A percentile compares a stretch with the other conserved stretches of the same genome.
These are phyloP conservation scores for Heteromurus nitidus DNA, from an alignment of 2,888 invertebrate species.

Conservation along the genomic window DNA sequence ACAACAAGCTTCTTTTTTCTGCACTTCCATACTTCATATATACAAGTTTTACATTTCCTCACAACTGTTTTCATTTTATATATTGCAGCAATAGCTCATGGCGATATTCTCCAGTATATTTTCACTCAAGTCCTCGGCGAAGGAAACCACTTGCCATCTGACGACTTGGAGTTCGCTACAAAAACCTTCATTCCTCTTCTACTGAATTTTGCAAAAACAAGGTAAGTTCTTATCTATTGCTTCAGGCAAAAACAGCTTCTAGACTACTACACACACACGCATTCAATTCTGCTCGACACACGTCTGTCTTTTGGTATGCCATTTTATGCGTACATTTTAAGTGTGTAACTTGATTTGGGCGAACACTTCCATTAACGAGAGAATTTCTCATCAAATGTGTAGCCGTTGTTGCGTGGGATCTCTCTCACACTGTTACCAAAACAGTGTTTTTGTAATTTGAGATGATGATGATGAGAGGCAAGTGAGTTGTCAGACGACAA, in stretches of 20 bases:
- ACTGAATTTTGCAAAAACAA: conserved; percentile 73
- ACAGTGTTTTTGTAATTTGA: no score
- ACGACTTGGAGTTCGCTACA: conserved; percentile 73
- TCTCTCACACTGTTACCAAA: no score
- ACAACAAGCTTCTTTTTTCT: not conserved
- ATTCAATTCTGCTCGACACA: no score
- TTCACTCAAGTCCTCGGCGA: conserved; percentile 73
- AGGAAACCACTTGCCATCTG: conserved; percentile 68
- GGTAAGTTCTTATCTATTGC: conserved; percentile 62
- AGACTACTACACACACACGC: no score
- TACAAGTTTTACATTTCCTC: not conserved
- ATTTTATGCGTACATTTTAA: no score
- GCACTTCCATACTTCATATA: not conserved
- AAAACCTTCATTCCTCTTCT: conserved; percentile 73
- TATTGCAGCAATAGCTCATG: conserved; percentile 73
- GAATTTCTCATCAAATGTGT: no score
- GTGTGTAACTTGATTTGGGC: no score
- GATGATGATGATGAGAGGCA: no score
- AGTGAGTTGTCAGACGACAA: no score
- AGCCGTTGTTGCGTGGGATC: no score
- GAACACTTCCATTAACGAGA: no score
- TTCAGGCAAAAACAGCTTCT: not conserved
- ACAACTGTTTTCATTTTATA: conserved; percentile 22
- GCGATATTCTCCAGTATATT: conserved; percentile 74
- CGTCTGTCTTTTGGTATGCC: no score